Percentiles rank a stretch among this genome's conserved stretches.
Evolutionary conservation across 2,797 vertebrate genomes (phyloP).

Genomic region (Tarsius wallacei): DNA sequence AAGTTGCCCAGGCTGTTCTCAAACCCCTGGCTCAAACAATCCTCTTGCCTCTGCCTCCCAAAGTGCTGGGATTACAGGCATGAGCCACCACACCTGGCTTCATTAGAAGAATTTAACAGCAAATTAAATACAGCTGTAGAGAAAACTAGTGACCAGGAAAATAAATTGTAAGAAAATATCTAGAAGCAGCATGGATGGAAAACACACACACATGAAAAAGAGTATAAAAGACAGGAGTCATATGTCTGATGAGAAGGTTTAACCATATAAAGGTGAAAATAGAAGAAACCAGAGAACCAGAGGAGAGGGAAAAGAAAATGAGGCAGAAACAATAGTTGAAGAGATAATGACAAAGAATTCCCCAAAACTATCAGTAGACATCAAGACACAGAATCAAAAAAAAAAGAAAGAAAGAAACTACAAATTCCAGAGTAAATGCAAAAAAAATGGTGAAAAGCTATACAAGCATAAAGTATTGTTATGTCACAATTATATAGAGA

Average conservation of each 20-base stretch:
- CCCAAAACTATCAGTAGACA: too few species aligned
- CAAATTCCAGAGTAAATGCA: slow-evolving; percentile 1
- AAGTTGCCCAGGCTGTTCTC: too few species aligned
- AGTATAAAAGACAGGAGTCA: neutral
- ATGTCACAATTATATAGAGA: neutral
- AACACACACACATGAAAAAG: neutral
- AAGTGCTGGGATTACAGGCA: too few species aligned
- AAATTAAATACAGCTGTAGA: too few species aligned
- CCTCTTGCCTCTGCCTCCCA: too few species aligned
- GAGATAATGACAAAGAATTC: too few species aligned
- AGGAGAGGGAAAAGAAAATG: neutral
- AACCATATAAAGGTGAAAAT: neutral
- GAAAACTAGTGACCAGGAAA: too few species aligned
- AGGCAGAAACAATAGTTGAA: neutral
- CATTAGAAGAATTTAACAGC: too few species aligned
- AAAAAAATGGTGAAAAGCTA: neutral
- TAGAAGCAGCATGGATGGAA: neutral
- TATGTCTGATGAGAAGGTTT: neutral
- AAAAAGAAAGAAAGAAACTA: neutral
- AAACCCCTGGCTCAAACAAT: too few species aligned
- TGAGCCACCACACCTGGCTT: too few species aligned
- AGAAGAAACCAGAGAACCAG: neutral
- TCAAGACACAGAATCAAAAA: too few species aligned
- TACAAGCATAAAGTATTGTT: neutral
- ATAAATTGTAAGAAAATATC: too few species aligned